These are phyloP conservation scores for Poeciliopsis gracilis DNA, from an alignment of 2,797 vertebrate genomes.

Conservation along the genomic window DNA sequence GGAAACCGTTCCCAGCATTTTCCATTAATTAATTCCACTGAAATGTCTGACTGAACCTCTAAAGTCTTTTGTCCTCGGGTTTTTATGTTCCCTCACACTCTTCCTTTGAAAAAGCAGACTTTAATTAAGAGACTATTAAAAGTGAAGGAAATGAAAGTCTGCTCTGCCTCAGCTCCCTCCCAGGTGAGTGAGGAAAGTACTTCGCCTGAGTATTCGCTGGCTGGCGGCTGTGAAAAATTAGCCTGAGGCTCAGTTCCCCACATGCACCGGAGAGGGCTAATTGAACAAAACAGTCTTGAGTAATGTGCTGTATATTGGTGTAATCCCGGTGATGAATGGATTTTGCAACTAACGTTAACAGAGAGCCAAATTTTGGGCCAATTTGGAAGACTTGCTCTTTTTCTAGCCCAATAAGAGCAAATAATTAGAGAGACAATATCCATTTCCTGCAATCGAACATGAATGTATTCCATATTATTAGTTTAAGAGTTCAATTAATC, in stretches of 20 bases:
- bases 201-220: constrained; percentile 66
- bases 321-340: constrained; percentile 80
- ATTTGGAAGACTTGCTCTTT: constrained; percentile 57
- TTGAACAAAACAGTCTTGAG: constrained; percentile 75
- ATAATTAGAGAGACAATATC: constrained; percentile 41
- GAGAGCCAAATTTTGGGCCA: constrained; percentile 64
- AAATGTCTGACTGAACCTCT: constrained; percentile 33
- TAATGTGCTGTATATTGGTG: constrained; percentile 69
- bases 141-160: constrained; percentile 72
- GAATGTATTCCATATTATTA: background rate
- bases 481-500: constrained; percentile 11
- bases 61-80: constrained; percentile 26
- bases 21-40: constrained; percentile 51
- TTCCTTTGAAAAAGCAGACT: constrained; percentile 55
- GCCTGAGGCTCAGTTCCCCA: constrained; percentile 61
- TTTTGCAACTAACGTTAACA: constrained; percentile 72
- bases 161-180: constrained; percentile 60
- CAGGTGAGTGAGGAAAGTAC: constrained; percentile 68
- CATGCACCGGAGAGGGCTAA: constrained; percentile 69
- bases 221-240: constrained; percentile 75
- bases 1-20: constrained; percentile 47
- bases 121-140: constrained; percentile 77
- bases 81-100: constrained; percentile 28
- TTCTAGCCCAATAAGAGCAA: constrained; percentile 47
- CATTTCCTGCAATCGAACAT: constrained; percentile 24